Base-by-base conservation (phyloP, 2,113 vertebrate genomes). In the Falco punctatus region DNA sequence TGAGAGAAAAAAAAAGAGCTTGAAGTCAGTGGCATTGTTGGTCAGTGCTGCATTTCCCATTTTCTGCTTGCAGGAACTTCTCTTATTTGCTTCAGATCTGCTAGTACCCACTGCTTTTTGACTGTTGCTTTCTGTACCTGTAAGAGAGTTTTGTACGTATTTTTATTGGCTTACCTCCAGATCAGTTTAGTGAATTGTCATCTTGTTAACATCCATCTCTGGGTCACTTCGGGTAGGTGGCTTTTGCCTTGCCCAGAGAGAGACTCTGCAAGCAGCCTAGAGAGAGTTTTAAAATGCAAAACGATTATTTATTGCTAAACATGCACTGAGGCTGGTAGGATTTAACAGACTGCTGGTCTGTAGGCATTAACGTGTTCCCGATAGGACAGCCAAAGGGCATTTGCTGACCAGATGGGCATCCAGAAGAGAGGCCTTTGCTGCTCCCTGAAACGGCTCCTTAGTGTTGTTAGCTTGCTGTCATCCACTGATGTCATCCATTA, bases 11-110 rank as follows among this genome's bases (percentile, higher is more conserved):
- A 42, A 42, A 42, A 42, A 12, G 42, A 42, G 30, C 30, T 66
- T 58, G 42, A 30, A 15, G 42, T 49, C 11, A 0, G n/a, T 2
- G 1, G 8, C 12, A 6, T 13, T 40, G 55, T 40, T 48, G 55
- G 14, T 23, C 46, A 23, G 26, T 33, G 55, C 40, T 69, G 16
- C 11, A 0, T 21, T 85, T 42, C 33, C 42, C 15, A 38, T 10
- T 65, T 42, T 35, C 33, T 1, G 0, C 46, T 38, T n/a, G 59
- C 3, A 27, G 59, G 22, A 28, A 28, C 32, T 55, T 40, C 32
- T 33, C 7, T 0, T 33, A 5, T n/a, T 48, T 32, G 54, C 40
- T 49, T 38, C 52, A 6, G 5, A 38, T 44, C 59, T 52, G 27
- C 35, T 13, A 10, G 11, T 46, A 23, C 26, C n/a, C 14, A 3